Evolutionary conservation across 2,113 vertebrate species (phyloP).

Genomic region (Serilophus lunatus): DNA sequence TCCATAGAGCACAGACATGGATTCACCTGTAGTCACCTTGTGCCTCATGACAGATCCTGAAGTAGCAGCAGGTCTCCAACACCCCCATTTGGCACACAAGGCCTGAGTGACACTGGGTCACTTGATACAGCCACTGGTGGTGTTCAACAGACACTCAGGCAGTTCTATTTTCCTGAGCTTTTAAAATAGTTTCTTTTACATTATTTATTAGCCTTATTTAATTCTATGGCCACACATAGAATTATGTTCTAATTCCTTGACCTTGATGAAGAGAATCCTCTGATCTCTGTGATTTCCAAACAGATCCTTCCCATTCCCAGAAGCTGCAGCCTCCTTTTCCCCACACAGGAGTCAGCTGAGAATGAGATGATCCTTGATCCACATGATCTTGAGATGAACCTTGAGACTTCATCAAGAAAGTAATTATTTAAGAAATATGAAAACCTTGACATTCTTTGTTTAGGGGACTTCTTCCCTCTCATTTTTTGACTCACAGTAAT

Average conservation of each 20-base stretch:
- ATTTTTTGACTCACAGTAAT: not conserved
- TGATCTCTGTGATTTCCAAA: not conserved
- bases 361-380: too few relatives aligned
- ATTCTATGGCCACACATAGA: not conserved
- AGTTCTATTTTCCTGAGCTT: not conserved
- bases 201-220: not conserved
- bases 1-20: not conserved
- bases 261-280: not conserved
- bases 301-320: not conserved
- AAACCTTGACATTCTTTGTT: not conserved
- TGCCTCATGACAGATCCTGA: not conserved
- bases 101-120: rapidly evolving
- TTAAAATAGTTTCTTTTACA: not conserved
- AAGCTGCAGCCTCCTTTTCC: not conserved
- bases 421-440: not conserved
- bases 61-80: not conserved
- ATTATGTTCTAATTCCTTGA: not conserved
- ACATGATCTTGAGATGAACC: too few relatives aligned
- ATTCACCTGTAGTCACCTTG: not conserved
- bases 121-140: not conserved
- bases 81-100: not conserved
- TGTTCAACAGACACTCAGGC: not conserved
- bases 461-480: not conserved
- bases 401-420: not conserved
- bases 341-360: not conserved